phyloP scores from a whole-genome alignment of 1,140 invertebrate genomes.

The Aphis craccivora region DNA sequence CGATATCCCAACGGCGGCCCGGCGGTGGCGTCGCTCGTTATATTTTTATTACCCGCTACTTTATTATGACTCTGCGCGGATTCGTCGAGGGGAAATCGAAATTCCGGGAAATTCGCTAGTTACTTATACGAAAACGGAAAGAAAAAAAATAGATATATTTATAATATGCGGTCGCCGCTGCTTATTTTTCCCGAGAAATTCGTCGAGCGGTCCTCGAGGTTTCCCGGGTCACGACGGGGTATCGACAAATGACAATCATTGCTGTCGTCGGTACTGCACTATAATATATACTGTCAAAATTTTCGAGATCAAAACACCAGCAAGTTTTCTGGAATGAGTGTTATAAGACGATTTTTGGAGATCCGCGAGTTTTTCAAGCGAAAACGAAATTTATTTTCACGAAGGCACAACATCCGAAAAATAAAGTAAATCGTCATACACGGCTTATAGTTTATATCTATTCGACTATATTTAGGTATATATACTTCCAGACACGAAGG shows the following conservation, averaged over 20 bases:
- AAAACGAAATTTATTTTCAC: too few relatives aligned
- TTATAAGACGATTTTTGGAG: too few relatives aligned
- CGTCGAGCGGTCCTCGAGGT: neutral
- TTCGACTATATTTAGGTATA: neutral
- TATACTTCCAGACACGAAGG: too few relatives aligned
- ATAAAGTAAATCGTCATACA: too few relatives aligned
- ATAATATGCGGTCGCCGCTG: neutral
- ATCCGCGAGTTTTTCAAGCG: too few relatives aligned
- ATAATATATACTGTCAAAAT: neutral
- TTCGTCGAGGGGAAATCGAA: neutral
- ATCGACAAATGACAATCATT: too few relatives aligned
- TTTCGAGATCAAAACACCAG: neutral
- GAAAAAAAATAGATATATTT: too few relatives aligned
- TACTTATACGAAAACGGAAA: neutral
- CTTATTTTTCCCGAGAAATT: neutral
- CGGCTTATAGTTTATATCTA: neutral
- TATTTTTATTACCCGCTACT: neutral
- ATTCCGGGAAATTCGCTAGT: neutral
- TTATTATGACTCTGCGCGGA: neutral
- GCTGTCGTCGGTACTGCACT: too few relatives aligned
- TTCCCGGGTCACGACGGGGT: neutral
- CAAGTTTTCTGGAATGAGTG: neutral
- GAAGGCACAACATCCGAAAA: too few relatives aligned
- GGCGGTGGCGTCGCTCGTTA: neutral
- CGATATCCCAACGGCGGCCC: neutral